A percentile compares a stretch with the other conserved stretches of the same genome.
phyloP scores from a whole-genome alignment of 2,113 vertebrate genomes.

The Heterotilapia buettikoferi region DNA sequence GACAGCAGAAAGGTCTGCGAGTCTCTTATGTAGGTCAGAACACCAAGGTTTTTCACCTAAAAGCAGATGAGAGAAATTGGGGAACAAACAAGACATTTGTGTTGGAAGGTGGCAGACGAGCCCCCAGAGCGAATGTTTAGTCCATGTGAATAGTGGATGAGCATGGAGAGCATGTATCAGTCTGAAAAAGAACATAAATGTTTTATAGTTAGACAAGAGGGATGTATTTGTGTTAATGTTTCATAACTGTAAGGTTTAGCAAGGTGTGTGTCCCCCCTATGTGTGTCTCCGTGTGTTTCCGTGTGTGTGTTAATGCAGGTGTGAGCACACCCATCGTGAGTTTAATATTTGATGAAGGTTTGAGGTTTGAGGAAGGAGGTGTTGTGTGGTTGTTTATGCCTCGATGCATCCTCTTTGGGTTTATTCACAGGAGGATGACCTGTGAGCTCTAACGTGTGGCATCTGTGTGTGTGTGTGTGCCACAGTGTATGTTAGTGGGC shows the following conservation, averaged over 20 bases:
- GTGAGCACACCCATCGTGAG: neutral
- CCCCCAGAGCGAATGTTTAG: neutral
- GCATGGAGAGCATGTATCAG: slow-evolving; percentile 31
- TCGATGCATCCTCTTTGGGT: slow-evolving; percentile 31
- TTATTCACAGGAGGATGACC: slow-evolving; percentile 48
- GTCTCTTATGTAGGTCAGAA: slow-evolving; percentile 45
- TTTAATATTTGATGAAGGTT: slow-evolving; percentile 55
- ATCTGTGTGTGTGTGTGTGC: neutral
- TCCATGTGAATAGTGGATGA: slow-evolving; percentile 35
- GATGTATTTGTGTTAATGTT: slow-evolving; percentile 57
- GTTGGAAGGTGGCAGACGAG: neutral
- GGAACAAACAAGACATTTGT: neutral
- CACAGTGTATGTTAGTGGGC: neutral
- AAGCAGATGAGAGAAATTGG: neutral
- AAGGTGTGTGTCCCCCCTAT: neutral
- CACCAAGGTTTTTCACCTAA: neutral
- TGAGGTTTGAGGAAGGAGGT: slow-evolving; percentile 26
- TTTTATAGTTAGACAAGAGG: slow-evolving; percentile 49
- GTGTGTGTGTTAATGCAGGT: neutral
- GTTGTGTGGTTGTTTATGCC: slow-evolving; percentile 52
- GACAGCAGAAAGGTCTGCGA: neutral
- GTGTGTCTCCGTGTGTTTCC: neutral
- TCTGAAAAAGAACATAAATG: slow-evolving; percentile 46
- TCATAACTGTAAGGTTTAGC: slow-evolving; percentile 29
- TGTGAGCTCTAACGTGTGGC: slow-evolving; percentile 51